phyloP scores from a whole-genome alignment of 2,797 vertebrate genomes.

The Sebastes matsubarae region DNA sequence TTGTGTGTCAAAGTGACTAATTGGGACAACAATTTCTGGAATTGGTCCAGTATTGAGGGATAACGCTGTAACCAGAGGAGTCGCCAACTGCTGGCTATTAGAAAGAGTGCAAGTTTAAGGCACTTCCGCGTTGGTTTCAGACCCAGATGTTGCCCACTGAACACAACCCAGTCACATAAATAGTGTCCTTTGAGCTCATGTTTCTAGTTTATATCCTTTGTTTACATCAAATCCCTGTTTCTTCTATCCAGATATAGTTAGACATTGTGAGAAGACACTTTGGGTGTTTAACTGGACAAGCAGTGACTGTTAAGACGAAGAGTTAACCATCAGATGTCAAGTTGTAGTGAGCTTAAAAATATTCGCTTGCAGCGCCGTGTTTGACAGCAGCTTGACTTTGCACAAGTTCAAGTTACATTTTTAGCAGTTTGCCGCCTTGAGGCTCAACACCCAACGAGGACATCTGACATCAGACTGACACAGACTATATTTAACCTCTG shows the following conservation, averaged over 20 bases:
- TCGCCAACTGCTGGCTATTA: too few species aligned
- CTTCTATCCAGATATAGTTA: background rate
- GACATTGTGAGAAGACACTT: background rate
- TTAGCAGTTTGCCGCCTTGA: constrained; percentile 10
- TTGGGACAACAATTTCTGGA: background rate
- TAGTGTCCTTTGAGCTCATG: background rate
- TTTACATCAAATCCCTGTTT: background rate
- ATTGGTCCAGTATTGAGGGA: background rate
- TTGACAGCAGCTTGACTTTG: constrained; percentile 33
- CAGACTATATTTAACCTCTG: constrained; percentile 13
- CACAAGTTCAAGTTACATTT: constrained; percentile 19
- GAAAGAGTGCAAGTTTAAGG: background rate
- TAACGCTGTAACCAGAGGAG: background rate
- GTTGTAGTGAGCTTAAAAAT: background rate
- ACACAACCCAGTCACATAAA: background rate
- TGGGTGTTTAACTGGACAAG: background rate
- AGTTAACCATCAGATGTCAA: background rate
- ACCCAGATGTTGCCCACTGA: background rate
- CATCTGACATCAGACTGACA: constrained; percentile 30
- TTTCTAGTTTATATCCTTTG: background rate
- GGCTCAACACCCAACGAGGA: constrained; percentile 23
- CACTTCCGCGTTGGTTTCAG: background rate
- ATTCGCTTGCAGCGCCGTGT: constrained; percentile 2
- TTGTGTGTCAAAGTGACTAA: background rate
- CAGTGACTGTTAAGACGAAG: background rate